Evolutionary conservation across 2,888 invertebrate genomes (phyloP).

Genomic region (Cataglyphis cursor): DNA sequence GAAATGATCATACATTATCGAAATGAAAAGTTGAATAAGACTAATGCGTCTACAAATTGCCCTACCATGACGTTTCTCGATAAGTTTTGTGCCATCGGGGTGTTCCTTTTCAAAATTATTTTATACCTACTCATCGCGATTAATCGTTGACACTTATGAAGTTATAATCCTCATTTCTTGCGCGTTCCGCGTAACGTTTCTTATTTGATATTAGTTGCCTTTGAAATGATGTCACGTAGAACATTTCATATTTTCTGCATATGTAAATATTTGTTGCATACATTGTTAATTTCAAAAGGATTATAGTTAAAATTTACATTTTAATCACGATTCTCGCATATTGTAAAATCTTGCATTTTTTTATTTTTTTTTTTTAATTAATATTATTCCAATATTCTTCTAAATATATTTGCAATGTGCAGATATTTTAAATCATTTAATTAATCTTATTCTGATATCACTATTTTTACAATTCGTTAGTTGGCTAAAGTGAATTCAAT

Average conservation of each 20-base stretch:
- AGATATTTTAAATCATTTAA: too few species aligned
- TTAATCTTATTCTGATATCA: too few species aligned
- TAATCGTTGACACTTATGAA: constrained; percentile 18
- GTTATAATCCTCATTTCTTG: constrained; percentile 17
- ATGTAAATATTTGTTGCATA: too few species aligned
- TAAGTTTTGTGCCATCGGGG: neutral
- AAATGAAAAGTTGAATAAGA: constrained; percentile 27
- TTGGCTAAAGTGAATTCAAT: too few species aligned
- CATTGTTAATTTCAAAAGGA: neutral
- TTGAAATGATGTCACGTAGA: neutral
- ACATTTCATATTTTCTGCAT: neutral
- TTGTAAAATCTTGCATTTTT: constrained; percentile 1
- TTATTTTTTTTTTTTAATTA: neutral
- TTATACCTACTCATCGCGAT: constrained; percentile 37
- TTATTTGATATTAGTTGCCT: neutral
- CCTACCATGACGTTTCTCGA: constrained; percentile 16
- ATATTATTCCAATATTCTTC: too few species aligned
- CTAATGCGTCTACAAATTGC: constrained; percentile 31
- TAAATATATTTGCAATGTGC: too few species aligned
- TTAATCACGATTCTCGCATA: neutral
- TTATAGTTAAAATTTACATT: neutral
- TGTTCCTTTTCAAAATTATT: constrained; percentile 20
- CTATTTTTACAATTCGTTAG: too few species aligned
- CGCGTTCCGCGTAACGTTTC: constrained; percentile 4
- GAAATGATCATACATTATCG: neutral